Conservation (phyloP, 2,888 invertebrate genomes). For the Himalopsyche kuldschensis region DNA sequence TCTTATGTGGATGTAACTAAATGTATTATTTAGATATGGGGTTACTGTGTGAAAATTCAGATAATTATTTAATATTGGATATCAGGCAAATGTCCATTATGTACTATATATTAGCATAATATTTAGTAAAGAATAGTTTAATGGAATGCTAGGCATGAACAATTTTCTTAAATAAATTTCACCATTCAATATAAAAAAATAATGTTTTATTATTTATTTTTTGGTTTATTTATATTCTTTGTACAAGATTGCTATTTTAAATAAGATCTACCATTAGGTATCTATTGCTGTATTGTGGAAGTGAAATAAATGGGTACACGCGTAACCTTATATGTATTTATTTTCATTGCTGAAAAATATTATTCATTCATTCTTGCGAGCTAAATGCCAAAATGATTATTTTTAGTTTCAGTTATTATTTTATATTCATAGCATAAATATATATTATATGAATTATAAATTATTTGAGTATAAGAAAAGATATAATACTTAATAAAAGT, state of each 20-base stretch:
- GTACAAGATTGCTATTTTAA: too few relatives aligned
- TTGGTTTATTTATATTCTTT: neutral
- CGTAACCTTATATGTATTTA: too few relatives aligned
- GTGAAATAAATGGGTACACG: too few relatives aligned
- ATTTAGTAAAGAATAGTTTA: neutral
- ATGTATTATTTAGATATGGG: too few relatives aligned
- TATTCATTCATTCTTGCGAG: neutral
- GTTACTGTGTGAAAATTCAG: too few relatives aligned
- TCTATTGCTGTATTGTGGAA: too few relatives aligned
- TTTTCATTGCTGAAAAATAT: neutral
- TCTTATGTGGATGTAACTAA: too few relatives aligned
- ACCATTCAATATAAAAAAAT: neutral
- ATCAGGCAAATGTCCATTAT: neutral
- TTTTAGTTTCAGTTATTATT: conserved; percentile 17
- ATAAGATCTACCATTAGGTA: too few relatives aligned
- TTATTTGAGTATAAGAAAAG: conserved; percentile 10
- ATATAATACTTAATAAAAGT: conserved; percentile 34
- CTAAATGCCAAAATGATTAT: neutral
- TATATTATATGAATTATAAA: conserved; percentile 14
- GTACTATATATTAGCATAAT: neutral
- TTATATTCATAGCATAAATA: conserved; percentile 29
- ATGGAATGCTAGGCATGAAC: neutral
- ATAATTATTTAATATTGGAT: too few relatives aligned
- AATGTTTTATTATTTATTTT: neutral
- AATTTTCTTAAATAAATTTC: neutral